Evolutionary conservation across 2,888 invertebrate genomes (phyloP).

Genomic region (Ernsta delagoae): DNA sequence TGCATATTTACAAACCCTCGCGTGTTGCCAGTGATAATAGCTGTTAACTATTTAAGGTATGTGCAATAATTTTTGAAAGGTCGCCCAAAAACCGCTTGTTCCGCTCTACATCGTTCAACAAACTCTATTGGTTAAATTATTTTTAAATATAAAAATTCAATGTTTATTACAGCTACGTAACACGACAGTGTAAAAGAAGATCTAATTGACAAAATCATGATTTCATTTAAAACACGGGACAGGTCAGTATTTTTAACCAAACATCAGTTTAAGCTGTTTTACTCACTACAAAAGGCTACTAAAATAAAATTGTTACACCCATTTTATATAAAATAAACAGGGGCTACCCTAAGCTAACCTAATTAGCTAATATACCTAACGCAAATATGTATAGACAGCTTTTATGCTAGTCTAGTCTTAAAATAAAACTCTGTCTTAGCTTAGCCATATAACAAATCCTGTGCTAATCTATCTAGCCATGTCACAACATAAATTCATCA

Average conservation of each 20-base stretch:
- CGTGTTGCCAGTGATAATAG: conserved; percentile 26
- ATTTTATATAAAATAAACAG: not conserved
- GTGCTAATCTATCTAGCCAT: too few relatives aligned
- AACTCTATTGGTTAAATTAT: not conserved
- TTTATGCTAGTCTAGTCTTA: too few relatives aligned
- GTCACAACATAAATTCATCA: too few relatives aligned
- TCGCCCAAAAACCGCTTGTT: not conserved
- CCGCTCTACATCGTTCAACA: not conserved
- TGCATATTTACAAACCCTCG: conserved; percentile 25
- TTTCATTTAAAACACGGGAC: too few relatives aligned
- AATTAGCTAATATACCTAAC: too few relatives aligned
- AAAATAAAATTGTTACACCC: not conserved
- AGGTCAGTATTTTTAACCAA: too few relatives aligned
- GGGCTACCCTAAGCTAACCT: too few relatives aligned
- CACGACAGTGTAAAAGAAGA: too few relatives aligned
- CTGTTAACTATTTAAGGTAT: conserved; percentile 26
- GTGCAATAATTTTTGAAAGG: conserved; percentile 21
- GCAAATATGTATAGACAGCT: too few relatives aligned
- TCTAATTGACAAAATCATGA: too few relatives aligned
- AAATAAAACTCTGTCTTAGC: too few relatives aligned
- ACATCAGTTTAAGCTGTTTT: not conserved
- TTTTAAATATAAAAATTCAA: not conserved
- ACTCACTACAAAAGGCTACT: not conserved
- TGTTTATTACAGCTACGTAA: not conserved
- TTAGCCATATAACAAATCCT: too few relatives aligned